These are phyloP conservation scores for Antigone vipio DNA, from an alignment of 2,113 vertebrate species.

Conservation along the genomic window DNA sequence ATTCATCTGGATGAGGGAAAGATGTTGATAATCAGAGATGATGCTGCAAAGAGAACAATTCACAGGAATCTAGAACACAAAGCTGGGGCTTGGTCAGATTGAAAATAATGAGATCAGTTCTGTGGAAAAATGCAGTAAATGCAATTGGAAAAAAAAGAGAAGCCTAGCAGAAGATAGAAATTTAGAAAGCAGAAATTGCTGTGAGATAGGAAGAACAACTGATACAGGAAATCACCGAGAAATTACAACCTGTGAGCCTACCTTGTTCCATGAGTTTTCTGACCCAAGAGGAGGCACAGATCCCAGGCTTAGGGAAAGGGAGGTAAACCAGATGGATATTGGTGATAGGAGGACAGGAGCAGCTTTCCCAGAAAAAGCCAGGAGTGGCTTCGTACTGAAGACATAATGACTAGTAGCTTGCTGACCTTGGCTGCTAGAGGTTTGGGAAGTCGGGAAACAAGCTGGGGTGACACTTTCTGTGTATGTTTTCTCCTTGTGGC, in stretches of 20 bases:
- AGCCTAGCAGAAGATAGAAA: neutral
- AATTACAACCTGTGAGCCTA: neutral
- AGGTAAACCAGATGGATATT: neutral
- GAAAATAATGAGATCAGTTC: neutral
- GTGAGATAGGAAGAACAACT: neutral
- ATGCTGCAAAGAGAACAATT: neutral
- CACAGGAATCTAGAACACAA: neutral
- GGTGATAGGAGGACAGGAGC: neutral
- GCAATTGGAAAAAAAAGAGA: neutral
- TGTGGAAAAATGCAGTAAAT: neutral
- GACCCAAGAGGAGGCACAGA: neutral
- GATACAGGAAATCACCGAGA: neutral
- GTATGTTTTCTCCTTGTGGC: neutral
- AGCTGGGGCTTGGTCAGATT: neutral
- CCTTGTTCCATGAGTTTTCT: neutral
- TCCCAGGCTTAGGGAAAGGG: neutral
- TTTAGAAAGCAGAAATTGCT: neutral
- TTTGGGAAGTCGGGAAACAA: neutral
- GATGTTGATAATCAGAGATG: neutral
- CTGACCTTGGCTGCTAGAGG: neutral
- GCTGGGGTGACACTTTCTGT: neutral
- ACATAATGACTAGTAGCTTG: neutral
- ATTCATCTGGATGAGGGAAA: neutral
- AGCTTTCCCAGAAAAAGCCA: neutral
- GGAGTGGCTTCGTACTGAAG: neutral